Evolutionary conservation across 2,888 invertebrate genomes (phyloP).

Genomic region (Acrobasis repandana): DNA sequence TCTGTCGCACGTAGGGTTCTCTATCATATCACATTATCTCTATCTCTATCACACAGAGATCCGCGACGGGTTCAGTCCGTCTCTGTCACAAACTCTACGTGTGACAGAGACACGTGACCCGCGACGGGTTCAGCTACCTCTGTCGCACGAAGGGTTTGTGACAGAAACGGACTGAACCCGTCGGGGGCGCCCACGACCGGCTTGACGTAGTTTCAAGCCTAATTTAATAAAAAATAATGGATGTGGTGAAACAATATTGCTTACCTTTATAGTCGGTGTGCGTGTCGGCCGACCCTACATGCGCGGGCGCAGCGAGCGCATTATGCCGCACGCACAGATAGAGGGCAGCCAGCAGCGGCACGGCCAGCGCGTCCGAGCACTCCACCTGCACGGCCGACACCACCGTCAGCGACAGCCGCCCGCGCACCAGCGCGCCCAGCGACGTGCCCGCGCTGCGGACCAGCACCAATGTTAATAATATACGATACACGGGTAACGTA

Average conservation of each 20-base stretch:
- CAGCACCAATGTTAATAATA: not conserved
- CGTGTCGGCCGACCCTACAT: slow-evolving; percentile 24
- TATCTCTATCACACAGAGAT: too few species aligned
- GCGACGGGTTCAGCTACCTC: too few species aligned
- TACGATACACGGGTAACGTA: too few species aligned
- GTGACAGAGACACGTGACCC: too few species aligned
- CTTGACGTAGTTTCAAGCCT: too few species aligned
- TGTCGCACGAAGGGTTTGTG: too few species aligned
- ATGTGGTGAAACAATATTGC: not conserved
- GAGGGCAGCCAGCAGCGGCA: slow-evolving; percentile 70
- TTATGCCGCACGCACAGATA: slow-evolving; percentile 74
- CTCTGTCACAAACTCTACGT: too few species aligned
- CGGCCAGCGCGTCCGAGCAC: slow-evolving; percentile 63
- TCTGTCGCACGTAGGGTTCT: too few species aligned
- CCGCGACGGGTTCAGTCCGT: too few species aligned
- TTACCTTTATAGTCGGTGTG: slow-evolving; percentile 58
- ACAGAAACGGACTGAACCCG: too few species aligned
- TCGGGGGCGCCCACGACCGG: too few species aligned
- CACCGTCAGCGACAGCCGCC: slow-evolving; percentile 64
- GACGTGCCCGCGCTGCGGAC: slow-evolving; percentile 62
- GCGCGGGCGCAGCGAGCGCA: slow-evolving; percentile 45
- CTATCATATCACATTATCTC: too few species aligned
- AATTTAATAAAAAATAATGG: not conserved
- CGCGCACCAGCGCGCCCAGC: slow-evolving; percentile 64
- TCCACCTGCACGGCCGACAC: slow-evolving; percentile 75